Conservation (phyloP, 2,888 invertebrate genomes). For the Trissolcus brochymenae region DNA sequence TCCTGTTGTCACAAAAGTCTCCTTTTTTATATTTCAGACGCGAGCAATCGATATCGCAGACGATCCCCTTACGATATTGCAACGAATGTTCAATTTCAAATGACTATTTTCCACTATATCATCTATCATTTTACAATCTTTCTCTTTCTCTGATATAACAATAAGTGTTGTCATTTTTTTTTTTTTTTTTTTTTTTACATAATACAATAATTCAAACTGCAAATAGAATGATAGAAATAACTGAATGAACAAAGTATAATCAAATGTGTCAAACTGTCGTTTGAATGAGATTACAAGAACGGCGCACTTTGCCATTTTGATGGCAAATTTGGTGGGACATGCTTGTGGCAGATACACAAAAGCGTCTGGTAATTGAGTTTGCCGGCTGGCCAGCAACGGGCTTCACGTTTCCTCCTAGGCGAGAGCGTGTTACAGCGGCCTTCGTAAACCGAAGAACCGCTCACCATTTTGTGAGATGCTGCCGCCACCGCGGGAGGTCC, state of each 20-base stretch:
- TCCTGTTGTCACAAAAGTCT: constrained; percentile 39
- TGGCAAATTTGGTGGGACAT: constrained; percentile 5
- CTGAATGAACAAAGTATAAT: no score
- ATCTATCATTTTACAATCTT: no score
- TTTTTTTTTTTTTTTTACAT: no score
- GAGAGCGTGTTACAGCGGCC: constrained; percentile 2
- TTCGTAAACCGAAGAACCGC: background rate
- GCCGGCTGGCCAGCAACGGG: background rate
- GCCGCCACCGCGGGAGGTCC: constrained; percentile 2
- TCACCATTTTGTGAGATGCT: constrained; percentile 1
- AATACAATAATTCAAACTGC: no score
- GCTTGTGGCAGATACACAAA: constrained; percentile 1
- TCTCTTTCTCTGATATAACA: no score
- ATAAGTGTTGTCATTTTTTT: no score
- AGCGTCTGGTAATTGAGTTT: constrained; percentile 5
- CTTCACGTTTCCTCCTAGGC: constrained; percentile 5
- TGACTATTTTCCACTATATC: no score
- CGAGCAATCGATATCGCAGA: constrained; percentile 29
- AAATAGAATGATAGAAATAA: no score
- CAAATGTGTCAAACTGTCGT: no score
- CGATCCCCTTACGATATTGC: background rate
- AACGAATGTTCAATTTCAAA: no score
- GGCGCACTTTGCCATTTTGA: background rate
- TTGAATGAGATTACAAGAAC: no score
- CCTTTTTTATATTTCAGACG: constrained; percentile 18